Evolutionary conservation across 2,797 vertebrate species (phyloP), one percentile per base, ranked within the genome.

Genomic region (Chaunax sp.): DNA sequence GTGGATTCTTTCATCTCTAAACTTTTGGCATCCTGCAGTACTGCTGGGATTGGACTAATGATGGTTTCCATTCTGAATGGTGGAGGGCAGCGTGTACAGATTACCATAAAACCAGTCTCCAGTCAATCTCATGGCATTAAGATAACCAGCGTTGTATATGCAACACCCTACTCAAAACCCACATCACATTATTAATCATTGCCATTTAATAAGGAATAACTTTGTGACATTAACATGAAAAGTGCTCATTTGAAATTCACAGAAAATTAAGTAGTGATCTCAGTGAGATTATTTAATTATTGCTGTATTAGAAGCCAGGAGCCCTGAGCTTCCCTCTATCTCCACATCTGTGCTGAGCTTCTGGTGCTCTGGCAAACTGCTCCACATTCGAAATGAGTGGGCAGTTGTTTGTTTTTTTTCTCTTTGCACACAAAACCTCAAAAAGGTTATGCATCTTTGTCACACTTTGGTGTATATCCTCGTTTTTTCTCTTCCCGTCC

Each of bases 371-470:
- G 56, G 53, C 54, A 52, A 22, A 65, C 58, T 8, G 38, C 66
- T 77, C 58, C 77, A 78, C 53, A 74, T 57, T 63, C 30, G 26
- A 63, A 57, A 64, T 28, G 44, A 82, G 55, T 70, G 22, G 68
- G 49, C 45, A 20, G 22, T 54, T 40, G 14, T 16, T 40, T 40
- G n/a, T 41, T 56, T 72, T 28, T 64, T 69, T 77, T 44, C 22
- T 50, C n/a, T 70, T 26, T 70, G 25, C 50, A 46, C 52, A 22
- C 45, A 18, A 63, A 57, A 57, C 46, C 55, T 16, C 46, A 58
- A 37, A 12, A 40, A 11, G 60, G 58, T 62, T 63, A 19, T 71
- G 40, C 20, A 22, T 77, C 64, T 73, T 68, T 71, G 59, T 72
- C 67, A 35, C 26, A 35, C 51, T 49, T 41, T 30, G 20, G 41